phyloP scores from a whole-genome alignment of 2,113 vertebrate genomes.

The Brachypodius melanocephalos region DNA sequence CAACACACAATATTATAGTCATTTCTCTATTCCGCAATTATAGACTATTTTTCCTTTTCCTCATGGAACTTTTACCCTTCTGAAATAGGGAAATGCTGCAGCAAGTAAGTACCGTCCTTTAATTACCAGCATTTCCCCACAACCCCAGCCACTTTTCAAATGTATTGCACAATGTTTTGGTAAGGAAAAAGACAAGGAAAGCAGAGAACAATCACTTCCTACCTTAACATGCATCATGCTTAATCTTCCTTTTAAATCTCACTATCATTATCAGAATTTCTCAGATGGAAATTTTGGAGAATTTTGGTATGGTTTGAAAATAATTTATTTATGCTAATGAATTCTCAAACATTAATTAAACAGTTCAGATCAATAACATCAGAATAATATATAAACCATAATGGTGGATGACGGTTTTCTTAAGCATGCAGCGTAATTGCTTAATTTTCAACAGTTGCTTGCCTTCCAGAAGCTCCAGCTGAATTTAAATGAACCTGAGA shows the following conservation, averaged over 20 bases:
- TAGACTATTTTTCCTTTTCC: background rate
- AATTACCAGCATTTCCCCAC: background rate
- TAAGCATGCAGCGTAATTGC: background rate
- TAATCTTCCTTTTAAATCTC: background rate
- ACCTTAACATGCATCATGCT: background rate
- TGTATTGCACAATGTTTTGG: background rate
- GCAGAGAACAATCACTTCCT: background rate
- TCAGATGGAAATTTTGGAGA: background rate
- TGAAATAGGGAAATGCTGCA: background rate
- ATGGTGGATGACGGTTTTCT: background rate
- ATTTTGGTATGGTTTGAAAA: background rate
- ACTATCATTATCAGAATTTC: background rate
- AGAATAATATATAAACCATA: background rate
- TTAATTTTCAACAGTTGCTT: constrained; percentile 37
- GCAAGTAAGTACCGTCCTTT: background rate
- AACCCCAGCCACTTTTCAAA: background rate
- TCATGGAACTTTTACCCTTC: background rate
- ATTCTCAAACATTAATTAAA: background rate
- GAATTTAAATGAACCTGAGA: constrained; percentile 44
- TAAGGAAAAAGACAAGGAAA: background rate
- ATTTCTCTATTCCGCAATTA: background rate
- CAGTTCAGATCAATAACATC: background rate
- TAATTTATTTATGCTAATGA: background rate
- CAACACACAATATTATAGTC: background rate
- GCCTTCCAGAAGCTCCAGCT: background rate